Base-by-base conservation (phyloP, 2,797 vertebrate species). In the Loris lydekkerianus region DNA sequence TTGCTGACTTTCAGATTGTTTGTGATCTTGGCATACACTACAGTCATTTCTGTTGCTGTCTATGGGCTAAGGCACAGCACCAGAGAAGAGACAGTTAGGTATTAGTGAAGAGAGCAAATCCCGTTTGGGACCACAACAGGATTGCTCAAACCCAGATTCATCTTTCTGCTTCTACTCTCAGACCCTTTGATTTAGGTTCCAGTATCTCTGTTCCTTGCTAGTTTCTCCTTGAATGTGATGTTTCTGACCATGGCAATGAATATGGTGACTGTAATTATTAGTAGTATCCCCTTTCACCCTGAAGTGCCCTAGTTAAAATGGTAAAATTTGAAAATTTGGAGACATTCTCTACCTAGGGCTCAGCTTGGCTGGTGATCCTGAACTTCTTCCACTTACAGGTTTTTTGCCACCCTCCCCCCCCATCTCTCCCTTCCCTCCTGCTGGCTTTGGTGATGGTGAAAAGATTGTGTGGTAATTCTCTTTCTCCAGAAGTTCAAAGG, bases 401-500 rank as follows among this genome's bases (percentile, higher is more conserved):
- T 89, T 15, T 91, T 49, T 70, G n/a, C 4, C 5, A 3, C 3
- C 40, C 5, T 5, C 40, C 15, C 60, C 40, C 17, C 6, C 3
- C 46, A 58, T 8, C 56, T 9, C 58, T n/a, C n/a, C 7, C 29
- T 1, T 70, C 31, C 21, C 21, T 49, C 49, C 29, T 34, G 18
- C 3, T 29, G 88, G 49, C 37, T 60, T 85, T 60, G 61, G 23
- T n/a, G 27, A 37, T 87, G 77, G 40, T 72, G 43, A 76, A 86
- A 81, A 80, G 25, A 94, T 70, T 61, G 73, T 93, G 63, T 72
- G 25, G n/a, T 87, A 92, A 23, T 88, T 88, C 17, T 37, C 61
- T 86, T 88, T 95, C 61, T 49, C 27, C 60, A 86, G 91, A 92
- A 94, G 58, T 87, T 97, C 67, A 87, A 95, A 89, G 69, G 40